A percentile compares a stretch with the other conserved stretches of the same genome.
Conservation (phyloP, 2,113 vertebrate genomes). For the Oceanites oceanicus region DNA sequence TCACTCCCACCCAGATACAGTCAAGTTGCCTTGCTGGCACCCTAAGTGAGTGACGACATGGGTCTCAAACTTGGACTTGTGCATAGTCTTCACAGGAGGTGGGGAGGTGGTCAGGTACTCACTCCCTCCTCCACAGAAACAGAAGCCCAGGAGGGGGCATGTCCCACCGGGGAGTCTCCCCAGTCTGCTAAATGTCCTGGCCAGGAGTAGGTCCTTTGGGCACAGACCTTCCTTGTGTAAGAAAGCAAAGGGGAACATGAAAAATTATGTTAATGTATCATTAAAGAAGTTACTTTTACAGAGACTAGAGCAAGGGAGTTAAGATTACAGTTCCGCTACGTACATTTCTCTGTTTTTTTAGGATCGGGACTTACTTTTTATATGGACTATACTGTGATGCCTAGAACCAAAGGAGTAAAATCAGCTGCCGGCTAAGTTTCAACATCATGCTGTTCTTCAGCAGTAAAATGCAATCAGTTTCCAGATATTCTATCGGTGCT, state of each 20-base stretch:
- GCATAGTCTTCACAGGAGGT: not conserved
- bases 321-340: not conserved
- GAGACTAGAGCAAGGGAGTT: not conserved
- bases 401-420: not conserved
- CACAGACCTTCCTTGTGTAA: not conserved
- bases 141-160: not conserved
- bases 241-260: not conserved
- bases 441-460: not conserved
- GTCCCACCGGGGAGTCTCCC: not conserved
- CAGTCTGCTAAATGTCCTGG: accelerated
- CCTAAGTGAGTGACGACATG: accelerated
- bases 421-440: not conserved
- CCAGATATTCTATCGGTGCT: not conserved
- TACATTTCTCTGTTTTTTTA: not conserved
- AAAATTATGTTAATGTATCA: not conserved
- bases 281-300: not conserved
- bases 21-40: not conserved
- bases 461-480: not conserved
- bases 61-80: not conserved
- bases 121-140: not conserved
- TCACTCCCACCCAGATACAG: not conserved
- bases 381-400: not conserved
- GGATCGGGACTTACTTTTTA: not conserved
- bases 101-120: not conserved
- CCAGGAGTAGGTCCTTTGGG: not conserved